Base-by-base conservation (phyloP, 2,888 invertebrate genomes). In the Laspeyria flexula region DNA sequence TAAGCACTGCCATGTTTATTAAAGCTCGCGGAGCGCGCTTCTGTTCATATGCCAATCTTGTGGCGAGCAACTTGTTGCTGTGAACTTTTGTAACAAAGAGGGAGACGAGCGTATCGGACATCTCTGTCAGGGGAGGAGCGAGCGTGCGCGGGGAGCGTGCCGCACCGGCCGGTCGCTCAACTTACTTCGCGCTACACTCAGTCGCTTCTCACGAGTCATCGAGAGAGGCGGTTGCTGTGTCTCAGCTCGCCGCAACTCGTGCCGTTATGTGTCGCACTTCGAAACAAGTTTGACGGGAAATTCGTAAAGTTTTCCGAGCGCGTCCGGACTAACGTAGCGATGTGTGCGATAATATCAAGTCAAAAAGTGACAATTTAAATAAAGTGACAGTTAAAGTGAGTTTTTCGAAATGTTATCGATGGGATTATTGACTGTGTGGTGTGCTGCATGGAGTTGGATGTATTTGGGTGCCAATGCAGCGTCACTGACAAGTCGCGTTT, bases 221-320 rank as follows among this genome's bases (percentile, higher is more conserved):
- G 80, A 59, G 86, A 79, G 79, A 65, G 82, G 81, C 73, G 75
- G 71, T 59, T 71, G 77, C 73, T 64, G 67, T 73, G 77, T 73
- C 67, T 55, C 64, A 66, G 49, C 60, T 77, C 71, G 73, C 73
- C 64, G 66, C 70, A n/a, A 77, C 78, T 81, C 84, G 76, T 73
- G 81, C 86, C 90, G 91, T 89, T 89, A 92, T 92, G 91, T 85
- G 77, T 86, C 88, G 87, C 82, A 84, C 81, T 82, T 86, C 85
- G 89, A 83, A 92, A 91, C 92, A 90, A 92, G 92, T 92, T 92
- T 92, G 90, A 91, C 92, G 91, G 89, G 90, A 89, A 90, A 88
- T 87, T 88, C 80, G 83, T 85, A 75, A 90, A 89, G 86, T 90
- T 90, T 90, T 87, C 88, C 86, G 83, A 87, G 77, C 77, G 85